phyloP scores from a whole-genome alignment of 1,140 invertebrate species.

The Macrostomum lignano region DNA sequence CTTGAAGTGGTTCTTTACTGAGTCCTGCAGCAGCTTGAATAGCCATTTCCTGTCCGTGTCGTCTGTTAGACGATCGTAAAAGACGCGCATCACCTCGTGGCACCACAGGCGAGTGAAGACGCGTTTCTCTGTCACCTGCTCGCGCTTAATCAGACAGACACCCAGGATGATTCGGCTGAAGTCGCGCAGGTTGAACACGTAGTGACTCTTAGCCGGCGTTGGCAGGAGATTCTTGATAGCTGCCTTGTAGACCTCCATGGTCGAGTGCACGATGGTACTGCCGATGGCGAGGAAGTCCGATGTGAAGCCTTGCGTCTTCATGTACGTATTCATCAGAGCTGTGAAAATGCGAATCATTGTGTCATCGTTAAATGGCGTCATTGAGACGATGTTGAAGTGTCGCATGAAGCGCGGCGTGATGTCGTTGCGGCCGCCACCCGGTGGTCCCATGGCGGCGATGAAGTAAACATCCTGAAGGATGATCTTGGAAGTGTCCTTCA shows the following conservation, averaged over 20 bases:
- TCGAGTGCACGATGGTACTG: slow-evolving; percentile 30
- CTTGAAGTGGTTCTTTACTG: slow-evolving; percentile 39
- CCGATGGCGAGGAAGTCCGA: slow-evolving; percentile 42
- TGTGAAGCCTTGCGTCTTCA: slow-evolving; percentile 41
- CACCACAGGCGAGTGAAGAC: slow-evolving; percentile 29
- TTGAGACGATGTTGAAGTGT: slow-evolving; percentile 25
- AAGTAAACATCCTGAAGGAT: slow-evolving; percentile 23
- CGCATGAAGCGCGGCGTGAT: slow-evolving; percentile 23
- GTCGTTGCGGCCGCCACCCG: slow-evolving; percentile 24
- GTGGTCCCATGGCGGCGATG: slow-evolving; percentile 25
- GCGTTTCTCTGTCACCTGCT: slow-evolving; percentile 39
- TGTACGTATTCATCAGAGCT: slow-evolving; percentile 41
- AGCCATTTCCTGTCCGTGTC: slow-evolving; percentile 23
- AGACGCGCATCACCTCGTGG: slow-evolving; percentile 27
- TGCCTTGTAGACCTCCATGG: slow-evolving; percentile 24
- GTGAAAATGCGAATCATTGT: slow-evolving; percentile 29
- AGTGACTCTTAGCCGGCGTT: slow-evolving; percentile 27
- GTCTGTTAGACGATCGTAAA: slow-evolving; percentile 28
- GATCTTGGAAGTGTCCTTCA: slow-evolving; percentile 25
- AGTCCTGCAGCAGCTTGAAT: slow-evolving; percentile 35
- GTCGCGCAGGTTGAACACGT: slow-evolving; percentile 27
- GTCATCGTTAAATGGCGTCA: slow-evolving; percentile 27
- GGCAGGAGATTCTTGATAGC: slow-evolving; percentile 23
- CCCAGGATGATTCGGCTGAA: slow-evolving; percentile 27
- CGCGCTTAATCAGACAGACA: slow-evolving; percentile 38